These are phyloP conservation scores for Antechinus flavipes DNA, from an alignment of 2,113 vertebrate genomes.

Conservation along the genomic window DNA sequence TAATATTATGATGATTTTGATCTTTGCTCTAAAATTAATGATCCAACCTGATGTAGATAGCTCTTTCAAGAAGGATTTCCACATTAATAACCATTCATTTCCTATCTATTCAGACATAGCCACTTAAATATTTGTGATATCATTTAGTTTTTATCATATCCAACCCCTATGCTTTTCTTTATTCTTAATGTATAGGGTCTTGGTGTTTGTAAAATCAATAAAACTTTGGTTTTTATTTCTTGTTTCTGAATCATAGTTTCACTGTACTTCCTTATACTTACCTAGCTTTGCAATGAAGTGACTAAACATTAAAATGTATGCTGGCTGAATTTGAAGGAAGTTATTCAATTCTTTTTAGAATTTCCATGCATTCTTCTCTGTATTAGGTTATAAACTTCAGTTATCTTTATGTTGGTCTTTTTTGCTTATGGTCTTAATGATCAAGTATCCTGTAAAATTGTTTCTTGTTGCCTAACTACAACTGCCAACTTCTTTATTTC, in stretches of 20 bases:
- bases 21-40: not conserved
- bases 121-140: not conserved
- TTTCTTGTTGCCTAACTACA: not conserved
- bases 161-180: not conserved
- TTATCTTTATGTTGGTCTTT: not conserved
- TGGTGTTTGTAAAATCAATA: not conserved
- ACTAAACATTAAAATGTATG: not conserved
- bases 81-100: not conserved
- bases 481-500: not conserved
- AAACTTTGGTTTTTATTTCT: not conserved
- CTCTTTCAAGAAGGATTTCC: not conserved
- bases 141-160: not conserved
- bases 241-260: not conserved
- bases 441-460: not conserved
- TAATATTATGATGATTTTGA: not conserved
- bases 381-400: not conserved
- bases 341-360: not conserved
- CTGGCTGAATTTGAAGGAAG: not conserved
- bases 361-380: not conserved
- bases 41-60: not conserved
- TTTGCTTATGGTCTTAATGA: not conserved
- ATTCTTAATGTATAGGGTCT: not conserved
- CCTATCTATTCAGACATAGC: not conserved
- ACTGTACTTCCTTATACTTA: not conserved
- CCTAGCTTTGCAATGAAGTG: not conserved